Conservation (phyloP, 2,797 vertebrate genomes). For the Arctocebus calabarensis region DNA sequence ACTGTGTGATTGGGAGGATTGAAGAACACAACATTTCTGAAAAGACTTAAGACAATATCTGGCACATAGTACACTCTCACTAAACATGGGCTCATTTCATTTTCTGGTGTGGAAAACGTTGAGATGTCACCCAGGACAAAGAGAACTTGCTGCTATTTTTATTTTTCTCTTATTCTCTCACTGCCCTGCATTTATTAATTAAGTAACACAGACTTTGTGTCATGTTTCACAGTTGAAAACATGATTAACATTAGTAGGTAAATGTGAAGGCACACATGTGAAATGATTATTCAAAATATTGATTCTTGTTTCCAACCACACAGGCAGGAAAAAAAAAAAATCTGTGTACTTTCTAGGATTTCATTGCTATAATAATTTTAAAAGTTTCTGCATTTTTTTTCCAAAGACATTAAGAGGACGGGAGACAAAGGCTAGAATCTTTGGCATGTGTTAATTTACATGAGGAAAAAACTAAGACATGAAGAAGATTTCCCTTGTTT, state of each 20-base stretch:
- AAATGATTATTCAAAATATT: slow-evolving; percentile 17
- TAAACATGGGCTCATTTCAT: neutral
- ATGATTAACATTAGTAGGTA: neutral
- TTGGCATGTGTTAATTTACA: neutral
- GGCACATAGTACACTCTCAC: neutral
- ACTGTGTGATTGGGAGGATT: neutral
- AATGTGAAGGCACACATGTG: neutral
- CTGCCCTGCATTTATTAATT: neutral
- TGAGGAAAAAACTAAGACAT: neutral
- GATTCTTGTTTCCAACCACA: neutral
- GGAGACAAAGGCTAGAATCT: neutral
- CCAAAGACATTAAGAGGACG: neutral
- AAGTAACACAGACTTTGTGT: neutral
- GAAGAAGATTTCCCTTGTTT: neutral
- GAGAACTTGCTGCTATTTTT: neutral
- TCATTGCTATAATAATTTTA: neutral
- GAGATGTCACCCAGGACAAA: neutral
- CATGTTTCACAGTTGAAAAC: neutral
- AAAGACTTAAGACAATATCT: neutral
- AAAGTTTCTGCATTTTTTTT: neutral
- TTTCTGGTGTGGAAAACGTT: neutral
- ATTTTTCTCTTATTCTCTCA: neutral
- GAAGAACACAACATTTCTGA: neutral
- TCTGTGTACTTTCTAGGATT: neutral
- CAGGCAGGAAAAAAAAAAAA: neutral